A percentile compares a stretch with the other conserved stretches of the same genome.
Evolutionary conservation across 2,113 vertebrate genomes (phyloP).

Genomic region (Buteo buteo): DNA sequence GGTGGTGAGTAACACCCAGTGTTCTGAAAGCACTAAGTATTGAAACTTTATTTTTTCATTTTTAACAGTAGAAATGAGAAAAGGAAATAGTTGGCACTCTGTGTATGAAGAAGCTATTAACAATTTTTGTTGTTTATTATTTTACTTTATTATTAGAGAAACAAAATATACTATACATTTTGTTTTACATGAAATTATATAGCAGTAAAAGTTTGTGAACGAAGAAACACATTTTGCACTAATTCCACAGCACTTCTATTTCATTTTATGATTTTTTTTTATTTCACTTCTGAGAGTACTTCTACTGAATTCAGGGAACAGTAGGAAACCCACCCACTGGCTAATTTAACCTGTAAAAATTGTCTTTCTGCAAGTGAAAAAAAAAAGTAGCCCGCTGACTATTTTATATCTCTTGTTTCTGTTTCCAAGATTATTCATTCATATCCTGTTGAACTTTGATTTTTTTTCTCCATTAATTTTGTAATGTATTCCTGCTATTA

Average conservation of each 20-base stretch:
- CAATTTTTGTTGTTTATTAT: neutral
- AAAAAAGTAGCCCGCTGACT: neutral
- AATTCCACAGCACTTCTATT: slow-evolving; percentile 29
- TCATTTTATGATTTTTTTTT: slow-evolving; percentile 1
- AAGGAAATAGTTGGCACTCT: neutral
- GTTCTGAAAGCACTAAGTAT: neutral
- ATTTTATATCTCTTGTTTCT: neutral
- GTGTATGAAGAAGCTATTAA: neutral
- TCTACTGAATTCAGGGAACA: neutral
- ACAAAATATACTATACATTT: neutral
- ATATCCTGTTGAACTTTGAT: neutral
- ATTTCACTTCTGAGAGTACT: slow-evolving; percentile 42
- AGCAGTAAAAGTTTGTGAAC: slow-evolving; percentile 13
- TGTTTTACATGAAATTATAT: slow-evolving; percentile 17
- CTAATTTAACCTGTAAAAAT: slow-evolving; percentile 37
- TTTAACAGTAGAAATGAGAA: neutral
- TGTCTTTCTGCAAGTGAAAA: neutral
- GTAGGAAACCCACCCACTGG: neutral
- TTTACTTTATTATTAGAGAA: slow-evolving; percentile 6
- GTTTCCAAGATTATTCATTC: neutral
- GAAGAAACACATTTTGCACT: slow-evolving; percentile 11
- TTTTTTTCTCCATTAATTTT: neutral
- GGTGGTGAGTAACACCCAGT: neutral
- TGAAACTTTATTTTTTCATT: neutral
- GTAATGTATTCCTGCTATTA: neutral